Percentiles rank a stretch among this genome's conserved stretches.
These are phyloP conservation scores for Drosophila macrospina DNA, from an alignment of 2,888 invertebrate species.

Conservation along the genomic window DNA sequence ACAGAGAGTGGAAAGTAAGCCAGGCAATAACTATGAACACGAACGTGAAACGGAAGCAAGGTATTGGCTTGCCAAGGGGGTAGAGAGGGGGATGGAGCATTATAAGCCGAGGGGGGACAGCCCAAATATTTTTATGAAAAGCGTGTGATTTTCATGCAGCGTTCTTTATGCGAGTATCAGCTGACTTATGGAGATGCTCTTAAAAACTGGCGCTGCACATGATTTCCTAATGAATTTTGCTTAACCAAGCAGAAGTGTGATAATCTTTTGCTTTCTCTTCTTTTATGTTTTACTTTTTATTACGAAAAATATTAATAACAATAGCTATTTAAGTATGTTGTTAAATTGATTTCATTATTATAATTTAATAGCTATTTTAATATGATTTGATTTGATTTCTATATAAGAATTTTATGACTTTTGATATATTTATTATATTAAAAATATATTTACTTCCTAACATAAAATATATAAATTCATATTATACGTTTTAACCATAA, in stretches of 20 bases:
- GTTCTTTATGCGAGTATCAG: slow-evolving; percentile 34
- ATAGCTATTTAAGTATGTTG: too few species aligned
- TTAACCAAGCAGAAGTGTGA: slow-evolving; percentile 10
- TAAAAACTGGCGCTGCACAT: background rate
- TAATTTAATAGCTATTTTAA: too few species aligned
- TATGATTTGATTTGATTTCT: too few species aligned
- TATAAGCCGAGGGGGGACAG: slow-evolving; percentile 6
- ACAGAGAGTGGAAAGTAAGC: slow-evolving; percentile 55
- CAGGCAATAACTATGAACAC: slow-evolving; percentile 55
- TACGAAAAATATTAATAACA: too few species aligned
- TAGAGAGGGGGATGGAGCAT: background rate
- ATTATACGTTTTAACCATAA: too few species aligned
- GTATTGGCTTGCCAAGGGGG: background rate
- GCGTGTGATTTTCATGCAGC: slow-evolving; percentile 44
- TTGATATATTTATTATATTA: too few species aligned
- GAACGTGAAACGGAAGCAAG: slow-evolving; percentile 21
- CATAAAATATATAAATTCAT: too few species aligned
- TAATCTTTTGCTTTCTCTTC: background rate
- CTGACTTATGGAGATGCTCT: slow-evolving; percentile 26
- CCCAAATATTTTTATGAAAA: slow-evolving; percentile 56
- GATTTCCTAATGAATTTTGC: slow-evolving; percentile 2
- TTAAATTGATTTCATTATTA: too few species aligned
- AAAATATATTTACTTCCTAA: too few species aligned
- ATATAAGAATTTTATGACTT: too few species aligned
- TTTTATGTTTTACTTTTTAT: too few species aligned